phyloP scores from a whole-genome alignment of 2,888 invertebrate genomes.

The Drosophila koepferae region DNA sequence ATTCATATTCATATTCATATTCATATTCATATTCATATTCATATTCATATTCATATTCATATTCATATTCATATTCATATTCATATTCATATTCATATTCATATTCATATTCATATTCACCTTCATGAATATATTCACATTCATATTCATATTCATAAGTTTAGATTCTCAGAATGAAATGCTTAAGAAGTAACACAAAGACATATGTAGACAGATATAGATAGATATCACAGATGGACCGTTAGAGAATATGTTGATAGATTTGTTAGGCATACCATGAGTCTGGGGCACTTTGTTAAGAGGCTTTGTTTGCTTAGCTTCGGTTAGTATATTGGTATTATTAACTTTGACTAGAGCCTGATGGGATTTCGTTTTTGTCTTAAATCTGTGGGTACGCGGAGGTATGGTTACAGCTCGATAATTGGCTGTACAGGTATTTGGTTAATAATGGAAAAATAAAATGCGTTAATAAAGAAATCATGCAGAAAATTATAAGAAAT shows the following conservation, averaged over 20 bases:
- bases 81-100: constrained; percentile 8
- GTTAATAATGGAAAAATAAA: constrained; percentile 27
- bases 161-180: neutral
- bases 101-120: constrained; percentile 8
- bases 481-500: constrained; percentile 18
- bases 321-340: constrained; percentile 12
- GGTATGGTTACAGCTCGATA: constrained; percentile 35
- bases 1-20: constrained; percentile 11
- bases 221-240: neutral
- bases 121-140: neutral
- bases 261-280: constrained; percentile 46
- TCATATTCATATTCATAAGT: constrained; percentile 2
- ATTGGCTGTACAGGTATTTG: constrained; percentile 33
- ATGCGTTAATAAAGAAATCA: constrained; percentile 25
- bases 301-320: constrained; percentile 12
- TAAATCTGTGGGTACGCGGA: constrained; percentile 39
- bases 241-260: neutral
- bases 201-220: constrained; percentile 1
- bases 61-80: constrained; percentile 15
- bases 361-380: constrained; percentile 32
- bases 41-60: constrained; percentile 14
- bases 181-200: neutral
- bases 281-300: constrained; percentile 15
- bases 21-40: constrained; percentile 13
- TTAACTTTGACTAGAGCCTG: constrained; percentile 20